Evolutionary conservation across 2,113 vertebrate species (phyloP), one percentile per base, ranked within the genome.

Genomic region (Callorhinus ursinus): DNA sequence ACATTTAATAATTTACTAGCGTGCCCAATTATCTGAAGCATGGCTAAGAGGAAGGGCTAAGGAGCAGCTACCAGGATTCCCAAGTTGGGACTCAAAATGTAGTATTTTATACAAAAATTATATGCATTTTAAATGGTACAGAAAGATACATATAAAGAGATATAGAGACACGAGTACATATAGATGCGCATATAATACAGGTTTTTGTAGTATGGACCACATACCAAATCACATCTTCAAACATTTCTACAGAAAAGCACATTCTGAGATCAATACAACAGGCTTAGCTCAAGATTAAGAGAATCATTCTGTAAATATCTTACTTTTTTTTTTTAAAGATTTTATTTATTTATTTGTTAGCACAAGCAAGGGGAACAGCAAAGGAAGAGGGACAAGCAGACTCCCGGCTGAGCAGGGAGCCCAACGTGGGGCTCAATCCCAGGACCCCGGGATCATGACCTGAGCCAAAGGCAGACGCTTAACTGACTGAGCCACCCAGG

Each of bases 161-260:
- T 4, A 49, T 3, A 22, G n/a, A 67, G 39, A 79, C 65, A 49
- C 18, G 61, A 9, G 59, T 3, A 72, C 16, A 55, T 1, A 80
- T 0, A 55, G 18, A n/a, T 14, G 59, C 11, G 5, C n/a, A 67
- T 21, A 31, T 39, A 65, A 83, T 49, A 83, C 8, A 36, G 51
- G 77, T 0, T 81, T 88, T 33, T 88, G 28, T 7, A 13, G 28
- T 13, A n/a, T 22, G 51, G 12, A 11, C 46, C 51, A 3, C 4
- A 16, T 6, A 55, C 26, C 21, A 90, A 65, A 83, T 28, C 22
- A 53, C 22, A 91, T 65, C 90, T 88, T 77, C 65, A 82, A 84
- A 96, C 24, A 65, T 80, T 97, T 93, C 72, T 91, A 93, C 1
- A 96, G 51, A 85, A 85, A 91, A 42, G n/a, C 42, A 19, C 19